phyloP scores from a whole-genome alignment of 2,797 vertebrate species.

The Lithobates sylvaticus region DNA sequence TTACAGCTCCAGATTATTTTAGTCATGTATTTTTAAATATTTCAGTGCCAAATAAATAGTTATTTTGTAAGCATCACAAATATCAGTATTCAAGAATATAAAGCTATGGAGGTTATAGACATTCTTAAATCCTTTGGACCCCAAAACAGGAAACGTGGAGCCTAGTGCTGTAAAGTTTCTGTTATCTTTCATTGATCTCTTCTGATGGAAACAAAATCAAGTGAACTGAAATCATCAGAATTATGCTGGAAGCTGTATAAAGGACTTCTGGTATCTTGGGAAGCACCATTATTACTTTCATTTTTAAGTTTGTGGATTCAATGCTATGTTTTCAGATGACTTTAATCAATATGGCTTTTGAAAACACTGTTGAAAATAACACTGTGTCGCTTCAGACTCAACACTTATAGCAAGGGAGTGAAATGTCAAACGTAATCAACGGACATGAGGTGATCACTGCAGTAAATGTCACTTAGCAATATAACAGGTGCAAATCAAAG shows the following conservation, averaged over 20 bases:
- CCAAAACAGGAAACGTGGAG: background rate
- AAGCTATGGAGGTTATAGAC: too few species aligned
- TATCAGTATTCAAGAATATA: background rate
- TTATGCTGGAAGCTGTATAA: constrained; percentile 23
- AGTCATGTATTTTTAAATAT: background rate
- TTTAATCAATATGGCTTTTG: constrained; percentile 56
- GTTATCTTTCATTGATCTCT: background rate
- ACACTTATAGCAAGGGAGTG: constrained; percentile 38
- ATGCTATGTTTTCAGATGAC: constrained; percentile 29
- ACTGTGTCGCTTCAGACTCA: constrained; percentile 48
- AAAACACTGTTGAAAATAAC: constrained; percentile 51
- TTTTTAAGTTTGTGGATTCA: constrained; percentile 22
- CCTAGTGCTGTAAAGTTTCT: background rate
- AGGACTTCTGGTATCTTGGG: constrained; percentile 33
- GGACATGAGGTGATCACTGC: constrained; percentile 53
- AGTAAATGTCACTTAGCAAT: constrained; percentile 63
- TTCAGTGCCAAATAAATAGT: background rate
- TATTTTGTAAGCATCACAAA: background rate
- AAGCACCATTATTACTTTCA: constrained; percentile 24
- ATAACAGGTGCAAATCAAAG: constrained; percentile 54
- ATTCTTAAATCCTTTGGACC: background rate
- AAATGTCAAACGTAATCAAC: constrained; percentile 59
- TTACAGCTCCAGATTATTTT: too few species aligned
- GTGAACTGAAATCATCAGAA: constrained; percentile 10
- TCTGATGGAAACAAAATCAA: constrained; percentile 18